Conservation (phyloP, 2,797 vertebrate genomes). For the Crenichthys baileyi region DNA sequence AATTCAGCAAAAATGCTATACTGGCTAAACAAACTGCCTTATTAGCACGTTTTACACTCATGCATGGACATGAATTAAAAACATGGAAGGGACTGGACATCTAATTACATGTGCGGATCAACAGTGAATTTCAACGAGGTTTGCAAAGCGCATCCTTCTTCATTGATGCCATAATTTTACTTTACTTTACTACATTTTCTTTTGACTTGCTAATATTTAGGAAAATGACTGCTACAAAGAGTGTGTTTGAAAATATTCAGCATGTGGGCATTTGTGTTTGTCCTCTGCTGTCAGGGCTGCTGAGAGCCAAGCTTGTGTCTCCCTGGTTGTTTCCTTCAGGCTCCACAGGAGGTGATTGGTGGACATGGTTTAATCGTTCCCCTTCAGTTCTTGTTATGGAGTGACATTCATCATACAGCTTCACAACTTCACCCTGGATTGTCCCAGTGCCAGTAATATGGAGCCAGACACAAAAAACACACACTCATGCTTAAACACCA, state of each 20-base stretch:
- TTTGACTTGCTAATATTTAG: conserved; percentile 11
- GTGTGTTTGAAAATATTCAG: conserved; percentile 11
- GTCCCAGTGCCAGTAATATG: conserved; percentile 21
- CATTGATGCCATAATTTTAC: neutral
- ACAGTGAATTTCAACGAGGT: conserved; percentile 21
- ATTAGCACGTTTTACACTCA: conserved; percentile 39
- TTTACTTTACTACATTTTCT: neutral
- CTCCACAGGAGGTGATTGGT: conserved; percentile 50
- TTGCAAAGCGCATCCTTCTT: neutral
- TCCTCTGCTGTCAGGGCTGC: conserved; percentile 49
- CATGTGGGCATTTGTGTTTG: conserved; percentile 22
- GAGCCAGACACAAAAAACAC: neutral
- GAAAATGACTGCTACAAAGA: conserved; percentile 8
- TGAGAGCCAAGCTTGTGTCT: conserved; percentile 20
- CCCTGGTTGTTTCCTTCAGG: conserved; percentile 44
- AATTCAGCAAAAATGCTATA: conserved; percentile 27
- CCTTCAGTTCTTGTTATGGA: conserved; percentile 35
- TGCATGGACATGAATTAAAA: conserved; percentile 11
- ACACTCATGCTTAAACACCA: neutral
- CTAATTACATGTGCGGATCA: conserved; percentile 22
- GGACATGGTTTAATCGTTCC: conserved; percentile 54
- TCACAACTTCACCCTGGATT: conserved; percentile 40
- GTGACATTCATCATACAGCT: conserved; percentile 60
- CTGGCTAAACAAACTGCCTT: conserved; percentile 16
- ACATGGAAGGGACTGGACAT: conserved; percentile 1